Percentiles rank a stretch among this genome's conserved stretches.
Evolutionary conservation across 2,888 invertebrate genomes (phyloP).

Genomic region (Phaonia tiefii): DNA sequence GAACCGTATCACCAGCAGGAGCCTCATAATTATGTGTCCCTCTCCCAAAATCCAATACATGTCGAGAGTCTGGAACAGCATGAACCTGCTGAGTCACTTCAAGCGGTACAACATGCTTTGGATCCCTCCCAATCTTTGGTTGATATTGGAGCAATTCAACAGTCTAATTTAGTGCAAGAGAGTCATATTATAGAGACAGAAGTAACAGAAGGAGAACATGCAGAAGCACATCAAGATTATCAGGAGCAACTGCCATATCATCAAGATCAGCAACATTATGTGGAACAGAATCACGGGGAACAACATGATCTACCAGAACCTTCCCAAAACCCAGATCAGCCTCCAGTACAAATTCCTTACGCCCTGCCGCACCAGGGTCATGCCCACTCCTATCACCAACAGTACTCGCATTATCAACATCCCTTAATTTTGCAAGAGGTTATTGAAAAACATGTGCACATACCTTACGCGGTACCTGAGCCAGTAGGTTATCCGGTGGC

Average conservation of each 20-base stretch:
- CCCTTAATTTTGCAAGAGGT: slow-evolving; percentile 72
- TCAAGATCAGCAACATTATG: not conserved
- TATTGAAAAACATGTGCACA: slow-evolving; percentile 81
- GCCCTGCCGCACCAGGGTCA: slow-evolving; percentile 27
- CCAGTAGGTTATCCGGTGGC: slow-evolving; percentile 81
- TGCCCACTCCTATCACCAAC: not conserved
- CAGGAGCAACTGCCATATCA: not conserved
- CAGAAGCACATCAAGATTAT: not conserved
- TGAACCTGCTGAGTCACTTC: slow-evolving; percentile 58
- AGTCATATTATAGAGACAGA: slow-evolving; percentile 78
- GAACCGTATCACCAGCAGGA: slow-evolving; percentile 32
- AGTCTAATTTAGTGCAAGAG: slow-evolving; percentile 70
- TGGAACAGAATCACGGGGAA: not conserved
- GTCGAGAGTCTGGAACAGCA: slow-evolving; percentile 71
- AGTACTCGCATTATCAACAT: not conserved
- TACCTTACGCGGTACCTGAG: slow-evolving; percentile 82
- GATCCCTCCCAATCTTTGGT: slow-evolving; percentile 42
- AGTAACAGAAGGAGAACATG: not conserved
- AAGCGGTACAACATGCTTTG: slow-evolving; percentile 48
- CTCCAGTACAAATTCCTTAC: slow-evolving; percentile 71
- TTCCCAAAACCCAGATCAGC: not conserved
- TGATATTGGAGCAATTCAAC: slow-evolving; percentile 73
- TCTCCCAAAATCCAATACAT: slow-evolving; percentile 74
- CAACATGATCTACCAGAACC: not conserved
- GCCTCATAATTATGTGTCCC: slow-evolving; percentile 69